phyloP scores from a whole-genome alignment of 2,797 vertebrate species.

The Brotogeris chrysoptera region DNA sequence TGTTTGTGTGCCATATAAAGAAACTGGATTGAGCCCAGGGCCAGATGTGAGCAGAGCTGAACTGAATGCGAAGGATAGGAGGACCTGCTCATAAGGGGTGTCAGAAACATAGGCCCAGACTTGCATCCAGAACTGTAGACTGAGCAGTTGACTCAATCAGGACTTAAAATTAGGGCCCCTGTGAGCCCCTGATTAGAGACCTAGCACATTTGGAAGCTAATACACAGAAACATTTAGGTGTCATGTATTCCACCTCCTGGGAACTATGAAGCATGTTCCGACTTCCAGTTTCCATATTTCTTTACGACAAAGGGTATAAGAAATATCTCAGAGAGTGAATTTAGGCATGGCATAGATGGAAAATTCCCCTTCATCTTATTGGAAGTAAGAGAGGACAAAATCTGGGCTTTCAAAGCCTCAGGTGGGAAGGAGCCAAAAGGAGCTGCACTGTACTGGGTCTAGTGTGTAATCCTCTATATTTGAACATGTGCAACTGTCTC shows the following conservation, averaged over 20 bases:
- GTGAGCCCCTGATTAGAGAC: background rate
- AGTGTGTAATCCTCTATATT: background rate
- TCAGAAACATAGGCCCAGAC: background rate
- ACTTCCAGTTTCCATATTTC: background rate
- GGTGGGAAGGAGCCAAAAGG: background rate
- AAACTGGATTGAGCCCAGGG: background rate
- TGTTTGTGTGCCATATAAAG: rapidly evolving
- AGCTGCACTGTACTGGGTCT: background rate
- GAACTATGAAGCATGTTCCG: background rate
- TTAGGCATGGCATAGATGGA: background rate
- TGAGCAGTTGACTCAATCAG: background rate
- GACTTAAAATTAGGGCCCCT: background rate
- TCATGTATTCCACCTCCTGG: background rate
- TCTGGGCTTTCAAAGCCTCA: background rate
- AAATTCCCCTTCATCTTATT: background rate
- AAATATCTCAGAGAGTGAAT: background rate
- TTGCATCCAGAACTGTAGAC: background rate
- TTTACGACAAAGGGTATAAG: background rate
- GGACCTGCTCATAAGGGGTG: background rate
- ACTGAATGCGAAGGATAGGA: background rate
- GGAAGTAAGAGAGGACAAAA: background rate
- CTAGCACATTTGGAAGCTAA: background rate
- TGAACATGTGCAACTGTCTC: background rate
- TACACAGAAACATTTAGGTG: background rate
- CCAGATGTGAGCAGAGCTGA: background rate